phyloP scores from a whole-genome alignment of 1,140 invertebrate genomes.

The Panonychus citri region DNA sequence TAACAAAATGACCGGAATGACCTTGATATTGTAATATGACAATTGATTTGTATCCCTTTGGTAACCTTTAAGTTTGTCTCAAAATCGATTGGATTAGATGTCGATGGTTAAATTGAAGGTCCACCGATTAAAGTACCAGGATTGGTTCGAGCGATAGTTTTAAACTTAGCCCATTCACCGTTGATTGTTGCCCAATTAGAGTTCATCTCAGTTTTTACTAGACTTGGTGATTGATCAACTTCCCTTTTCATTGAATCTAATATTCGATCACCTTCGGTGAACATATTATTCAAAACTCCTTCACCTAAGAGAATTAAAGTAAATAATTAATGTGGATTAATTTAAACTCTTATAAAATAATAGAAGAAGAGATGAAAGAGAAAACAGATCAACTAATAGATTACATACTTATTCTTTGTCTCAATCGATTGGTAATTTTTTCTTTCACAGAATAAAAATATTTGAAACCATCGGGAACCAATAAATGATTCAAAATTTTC shows the following conservation, averaged over 20 bases:
- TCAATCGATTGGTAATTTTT: not conserved
- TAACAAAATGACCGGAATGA: too few relatives aligned
- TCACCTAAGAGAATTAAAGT: conserved; percentile 9
- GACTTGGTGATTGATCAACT: not conserved
- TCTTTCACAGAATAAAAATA: conserved; percentile 1
- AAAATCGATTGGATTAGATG: not conserved
- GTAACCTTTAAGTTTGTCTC: conserved; percentile 12
- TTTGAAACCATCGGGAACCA: not conserved
- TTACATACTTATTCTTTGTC: conserved; percentile 7
- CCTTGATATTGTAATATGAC: too few relatives aligned
- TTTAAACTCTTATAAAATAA: too few relatives aligned
- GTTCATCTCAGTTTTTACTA: conserved; percentile 1
- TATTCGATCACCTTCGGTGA: conserved; percentile 6
- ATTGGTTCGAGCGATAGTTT: not conserved
- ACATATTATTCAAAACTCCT: conserved; percentile 1
- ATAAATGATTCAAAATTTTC: not conserved
- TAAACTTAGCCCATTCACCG: conserved; percentile 5
- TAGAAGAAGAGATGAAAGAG: too few relatives aligned
- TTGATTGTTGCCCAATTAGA: not conserved
- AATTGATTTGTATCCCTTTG: conserved; percentile 30
- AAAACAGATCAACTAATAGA: too few relatives aligned
- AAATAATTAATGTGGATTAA: too few relatives aligned
- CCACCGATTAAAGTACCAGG: not conserved
- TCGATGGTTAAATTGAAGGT: not conserved
- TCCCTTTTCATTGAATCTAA: conserved; percentile 1